Conservation (phyloP, 1,140 invertebrate genomes). For the Meloidogyne exigua region DNA sequence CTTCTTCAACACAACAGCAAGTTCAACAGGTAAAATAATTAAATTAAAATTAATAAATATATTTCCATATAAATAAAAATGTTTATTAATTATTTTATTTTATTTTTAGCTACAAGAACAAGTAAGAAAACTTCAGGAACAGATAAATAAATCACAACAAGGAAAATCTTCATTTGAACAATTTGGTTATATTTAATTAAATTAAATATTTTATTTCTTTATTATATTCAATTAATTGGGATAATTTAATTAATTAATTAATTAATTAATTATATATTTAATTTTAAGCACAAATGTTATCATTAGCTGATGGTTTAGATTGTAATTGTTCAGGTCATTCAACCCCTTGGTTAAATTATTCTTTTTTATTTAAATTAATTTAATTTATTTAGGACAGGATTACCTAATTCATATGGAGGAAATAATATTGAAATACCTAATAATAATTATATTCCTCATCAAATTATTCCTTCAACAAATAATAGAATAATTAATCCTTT, state of each 20-base stretch:
- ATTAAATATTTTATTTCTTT: too few relatives aligned
- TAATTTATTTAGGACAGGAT: background rate
- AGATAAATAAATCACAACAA: slow-evolving; percentile 43
- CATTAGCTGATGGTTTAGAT: slow-evolving; percentile 45
- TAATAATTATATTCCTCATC: background rate
- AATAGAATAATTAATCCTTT: slow-evolving; percentile 2
- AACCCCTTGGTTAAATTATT: slow-evolving; percentile 28
- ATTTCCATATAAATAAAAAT: too few relatives aligned
- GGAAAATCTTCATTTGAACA: slow-evolving; percentile 47
- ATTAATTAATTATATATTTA: background rate
- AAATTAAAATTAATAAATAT: too few relatives aligned
- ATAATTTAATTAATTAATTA: too few relatives aligned
- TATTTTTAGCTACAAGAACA: slow-evolving; percentile 45
- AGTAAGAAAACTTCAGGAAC: slow-evolving; percentile 45
- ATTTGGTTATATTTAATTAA: slow-evolving; percentile 31
- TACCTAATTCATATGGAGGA: background rate
- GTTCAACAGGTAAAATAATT: slow-evolving; percentile 24
- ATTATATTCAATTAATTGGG: too few relatives aligned
- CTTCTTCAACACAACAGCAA: slow-evolving; percentile 47
- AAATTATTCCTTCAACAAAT: background rate
- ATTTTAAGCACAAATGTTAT: slow-evolving; percentile 45
- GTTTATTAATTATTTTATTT: background rate
- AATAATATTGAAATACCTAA: background rate
- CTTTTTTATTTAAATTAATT: background rate
- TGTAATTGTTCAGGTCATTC: slow-evolving; percentile 46